A percentile compares a stretch with the other conserved stretches of the same genome.
These are phyloP conservation scores for Cercocebus atys DNA, from an alignment of 2,113 vertebrate species.

Conservation along the genomic window DNA sequence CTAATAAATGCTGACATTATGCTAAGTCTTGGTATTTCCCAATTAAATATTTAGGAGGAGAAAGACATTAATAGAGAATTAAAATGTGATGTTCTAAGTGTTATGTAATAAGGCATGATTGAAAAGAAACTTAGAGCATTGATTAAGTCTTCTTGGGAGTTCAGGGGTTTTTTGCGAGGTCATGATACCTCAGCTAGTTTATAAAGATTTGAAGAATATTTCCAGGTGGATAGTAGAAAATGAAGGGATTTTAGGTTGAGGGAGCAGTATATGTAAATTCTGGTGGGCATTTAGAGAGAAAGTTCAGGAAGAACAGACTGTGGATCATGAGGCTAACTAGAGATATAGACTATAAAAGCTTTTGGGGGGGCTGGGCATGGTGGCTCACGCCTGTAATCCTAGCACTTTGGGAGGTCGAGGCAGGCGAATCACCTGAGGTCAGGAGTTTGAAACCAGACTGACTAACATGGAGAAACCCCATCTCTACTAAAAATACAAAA, in stretches of 20 bases:
- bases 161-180: neutral
- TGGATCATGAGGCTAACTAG: neutral
- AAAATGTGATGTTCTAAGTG: neutral
- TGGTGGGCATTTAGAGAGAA: neutral
- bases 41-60: slow-evolving; percentile 2
- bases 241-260: neutral
- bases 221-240: neutral
- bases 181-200: neutral
- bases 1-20: neutral
- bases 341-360: neutral
- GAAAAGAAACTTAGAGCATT: neutral
- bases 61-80: neutral
- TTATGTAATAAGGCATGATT: neutral
- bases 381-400: too few species aligned
- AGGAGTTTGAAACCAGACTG: too few species aligned
- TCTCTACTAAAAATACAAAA: too few species aligned
- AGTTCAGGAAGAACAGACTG: neutral
- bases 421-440: too few species aligned
- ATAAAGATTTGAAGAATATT: neutral
- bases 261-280: neutral
- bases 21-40: neutral
- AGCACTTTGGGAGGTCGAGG: too few species aligned
- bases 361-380: neutral
- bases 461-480: too few species aligned
- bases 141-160: neutral